These are phyloP conservation scores for Cyphomyrmex costatus DNA, from an alignment of 1,140 invertebrate species.

Conservation along the genomic window DNA sequence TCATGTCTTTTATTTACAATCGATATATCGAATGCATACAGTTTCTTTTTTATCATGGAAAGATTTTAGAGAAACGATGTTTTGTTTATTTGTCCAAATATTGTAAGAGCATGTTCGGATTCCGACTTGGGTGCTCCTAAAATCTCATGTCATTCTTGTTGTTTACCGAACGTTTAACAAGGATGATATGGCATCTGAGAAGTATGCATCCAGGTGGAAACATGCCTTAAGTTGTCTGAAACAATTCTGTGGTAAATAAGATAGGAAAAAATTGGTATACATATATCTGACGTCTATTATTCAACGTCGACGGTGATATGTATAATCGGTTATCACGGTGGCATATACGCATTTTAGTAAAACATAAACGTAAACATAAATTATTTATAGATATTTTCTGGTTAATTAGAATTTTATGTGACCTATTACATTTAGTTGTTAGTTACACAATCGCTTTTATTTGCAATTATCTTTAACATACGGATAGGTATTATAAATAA, in stretches of 20 bases:
- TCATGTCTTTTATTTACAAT: slow-evolving; percentile 4
- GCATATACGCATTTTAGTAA: background rate
- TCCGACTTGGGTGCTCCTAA: too few relatives aligned
- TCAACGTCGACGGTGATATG: background rate
- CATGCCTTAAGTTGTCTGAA: background rate
- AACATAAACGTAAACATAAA: slow-evolving; percentile 4
- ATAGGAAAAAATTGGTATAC: slow-evolving; percentile 5
- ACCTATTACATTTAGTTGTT: background rate
- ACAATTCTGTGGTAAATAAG: background rate
- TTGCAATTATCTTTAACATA: slow-evolving; percentile 9
- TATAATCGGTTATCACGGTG: background rate
- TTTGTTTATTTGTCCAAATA: background rate
- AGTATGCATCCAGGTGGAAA: too few relatives aligned
- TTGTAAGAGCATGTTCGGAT: too few relatives aligned
- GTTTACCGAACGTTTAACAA: too few relatives aligned
- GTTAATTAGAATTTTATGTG: background rate
- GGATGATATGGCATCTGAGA: too few relatives aligned
- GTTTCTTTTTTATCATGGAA: slow-evolving; percentile 46
- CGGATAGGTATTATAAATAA: background rate
- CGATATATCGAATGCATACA: background rate
- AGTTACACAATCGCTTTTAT: background rate
- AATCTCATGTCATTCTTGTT: too few relatives aligned
- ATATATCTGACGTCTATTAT: slow-evolving; percentile 16
- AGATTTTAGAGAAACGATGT: background rate
- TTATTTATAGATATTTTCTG: slow-evolving; percentile 11